These are phyloP conservation scores for Meiosimyza platycephala DNA, from an alignment of 2,888 invertebrate species.

Conservation along the genomic window DNA sequence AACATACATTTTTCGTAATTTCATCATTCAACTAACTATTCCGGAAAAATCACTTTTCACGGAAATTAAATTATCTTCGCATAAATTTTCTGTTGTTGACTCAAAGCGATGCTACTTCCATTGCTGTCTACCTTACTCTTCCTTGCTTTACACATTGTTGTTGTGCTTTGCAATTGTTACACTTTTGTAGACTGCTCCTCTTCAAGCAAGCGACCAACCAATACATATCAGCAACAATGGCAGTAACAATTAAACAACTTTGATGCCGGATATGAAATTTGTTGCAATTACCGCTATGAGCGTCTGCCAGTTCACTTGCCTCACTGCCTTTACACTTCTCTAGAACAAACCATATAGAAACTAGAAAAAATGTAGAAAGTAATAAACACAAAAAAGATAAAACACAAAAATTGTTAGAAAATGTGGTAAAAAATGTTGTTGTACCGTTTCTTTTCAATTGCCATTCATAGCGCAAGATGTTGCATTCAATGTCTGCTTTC, in stretches of 20 bases:
- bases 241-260: slow-evolving; percentile 11
- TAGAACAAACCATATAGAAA: background rate
- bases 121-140: too few species aligned
- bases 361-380: background rate
- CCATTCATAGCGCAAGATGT: too few species aligned
- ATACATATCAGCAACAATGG: background rate
- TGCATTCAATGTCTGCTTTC: too few species aligned
- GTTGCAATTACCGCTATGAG: slow-evolving; percentile 4
- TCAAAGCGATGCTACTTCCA: too few species aligned
- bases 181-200: slow-evolving; percentile 4
- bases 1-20: too few species aligned
- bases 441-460: too few species aligned
- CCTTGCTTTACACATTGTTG: background rate
- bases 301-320: background rate
- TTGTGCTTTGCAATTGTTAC: background rate
- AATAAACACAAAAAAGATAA: slow-evolving; percentile 6
- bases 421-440: background rate
- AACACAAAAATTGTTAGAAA: slow-evolving; percentile 1
- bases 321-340: background rate
- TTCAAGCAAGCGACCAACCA: too few species aligned
- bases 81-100: too few species aligned
- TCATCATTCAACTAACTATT: too few species aligned
- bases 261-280: slow-evolving; percentile 27
- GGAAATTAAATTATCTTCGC: too few species aligned
- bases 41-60: too few species aligned